A percentile compares a stretch with the other conserved stretches of the same genome.
Evolutionary conservation across 2,888 invertebrate species (phyloP).

Genomic region (Eupithecia subfuscata): DNA sequence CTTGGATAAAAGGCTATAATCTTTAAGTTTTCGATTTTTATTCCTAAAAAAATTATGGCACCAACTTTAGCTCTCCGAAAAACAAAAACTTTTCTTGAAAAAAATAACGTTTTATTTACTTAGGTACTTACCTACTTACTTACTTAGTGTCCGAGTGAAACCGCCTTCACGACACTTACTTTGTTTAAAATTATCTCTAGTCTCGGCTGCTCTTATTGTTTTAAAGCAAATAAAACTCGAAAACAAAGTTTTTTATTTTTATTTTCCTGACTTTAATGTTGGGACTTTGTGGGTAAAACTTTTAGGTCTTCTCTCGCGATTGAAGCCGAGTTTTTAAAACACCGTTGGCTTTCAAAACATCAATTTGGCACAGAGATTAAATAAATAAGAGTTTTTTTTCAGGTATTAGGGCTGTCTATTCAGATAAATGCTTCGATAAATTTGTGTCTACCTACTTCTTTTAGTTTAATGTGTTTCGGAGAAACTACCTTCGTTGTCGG

Average conservation of each 20-base stretch:
- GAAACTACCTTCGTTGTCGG: not conserved
- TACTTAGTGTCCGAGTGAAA: conserved; percentile 39
- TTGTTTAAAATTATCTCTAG: conserved; percentile 36
- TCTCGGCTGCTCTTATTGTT: conserved; percentile 15
- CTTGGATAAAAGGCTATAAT: not conserved
- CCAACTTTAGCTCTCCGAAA: conserved; percentile 49
- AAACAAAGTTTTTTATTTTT: conserved; percentile 12
- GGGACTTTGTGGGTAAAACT: conserved; percentile 4
- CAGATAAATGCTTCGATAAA: not conserved
- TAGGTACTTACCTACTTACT: conserved; percentile 27
- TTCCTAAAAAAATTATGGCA: conserved; percentile 44
- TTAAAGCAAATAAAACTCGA: conserved; percentile 10
- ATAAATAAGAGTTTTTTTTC: not conserved
- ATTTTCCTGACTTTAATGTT: conserved; percentile 12
- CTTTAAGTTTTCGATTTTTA: not conserved
- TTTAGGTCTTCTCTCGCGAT: not conserved
- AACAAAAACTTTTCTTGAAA: conserved; percentile 35
- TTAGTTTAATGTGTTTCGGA: not conserved
- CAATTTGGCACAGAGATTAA: not conserved
- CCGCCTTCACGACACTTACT: conserved; percentile 37
- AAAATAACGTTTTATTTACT: conserved; percentile 40
- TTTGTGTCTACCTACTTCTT: not conserved
- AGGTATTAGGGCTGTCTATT: not conserved
- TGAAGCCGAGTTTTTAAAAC: not conserved
- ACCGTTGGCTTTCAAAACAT: not conserved